These are phyloP conservation scores for Callipepla squamata DNA, from an alignment of 2,113 vertebrate species.

Conservation along the genomic window DNA sequence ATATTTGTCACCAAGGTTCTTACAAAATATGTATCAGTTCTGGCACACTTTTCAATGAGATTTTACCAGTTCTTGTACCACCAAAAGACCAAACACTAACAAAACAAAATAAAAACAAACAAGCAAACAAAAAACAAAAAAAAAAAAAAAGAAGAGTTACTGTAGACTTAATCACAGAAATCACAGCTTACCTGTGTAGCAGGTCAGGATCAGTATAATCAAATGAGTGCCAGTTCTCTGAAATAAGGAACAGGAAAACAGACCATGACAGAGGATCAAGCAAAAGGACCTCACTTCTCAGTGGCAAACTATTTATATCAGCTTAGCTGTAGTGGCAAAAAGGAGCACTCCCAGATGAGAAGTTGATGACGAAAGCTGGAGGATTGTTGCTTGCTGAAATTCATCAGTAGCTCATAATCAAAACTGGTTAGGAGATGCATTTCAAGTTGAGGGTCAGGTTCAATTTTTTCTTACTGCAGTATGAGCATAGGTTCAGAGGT, in stretches of 20 bases:
- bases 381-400: background rate
- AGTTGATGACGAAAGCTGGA: background rate
- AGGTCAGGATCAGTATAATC: accelerated
- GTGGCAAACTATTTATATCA: background rate
- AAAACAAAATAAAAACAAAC: background rate
- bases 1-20: background rate
- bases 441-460: background rate
- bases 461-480: background rate
- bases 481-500: background rate
- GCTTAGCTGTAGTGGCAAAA: accelerated
- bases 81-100: accelerated
- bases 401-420: background rate
- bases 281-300: background rate
- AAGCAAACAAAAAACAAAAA: too few species aligned
- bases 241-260: background rate
- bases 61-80: background rate
- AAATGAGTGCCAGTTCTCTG: background rate
- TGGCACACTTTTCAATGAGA: background rate
- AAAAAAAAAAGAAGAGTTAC: background rate
- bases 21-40: background rate
- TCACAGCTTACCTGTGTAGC: accelerated
- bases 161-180: background rate
- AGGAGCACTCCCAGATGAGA: background rate
- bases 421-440: background rate
- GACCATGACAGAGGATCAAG: background rate